phyloP scores from a whole-genome alignment of 2,888 invertebrate genomes.

The Gandaritis pyraliata region DNA sequence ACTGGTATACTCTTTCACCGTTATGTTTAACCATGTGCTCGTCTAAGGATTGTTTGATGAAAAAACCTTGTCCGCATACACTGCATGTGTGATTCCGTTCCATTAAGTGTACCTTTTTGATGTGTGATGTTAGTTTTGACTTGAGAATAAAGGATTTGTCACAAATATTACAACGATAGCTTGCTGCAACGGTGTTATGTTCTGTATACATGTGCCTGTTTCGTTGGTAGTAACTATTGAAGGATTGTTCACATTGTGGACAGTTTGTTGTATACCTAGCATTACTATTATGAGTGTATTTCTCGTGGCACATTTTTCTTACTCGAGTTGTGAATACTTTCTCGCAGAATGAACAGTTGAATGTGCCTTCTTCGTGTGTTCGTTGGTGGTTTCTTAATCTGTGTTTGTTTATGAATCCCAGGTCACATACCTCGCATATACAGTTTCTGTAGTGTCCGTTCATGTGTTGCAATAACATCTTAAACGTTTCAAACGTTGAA shows the following conservation, averaged over 20 bases:
- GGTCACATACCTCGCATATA: conserved; percentile 70
- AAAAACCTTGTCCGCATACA: conserved; percentile 72
- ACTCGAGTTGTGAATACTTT: conserved; percentile 69
- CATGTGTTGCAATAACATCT: conserved; percentile 75
- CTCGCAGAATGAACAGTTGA: conserved; percentile 69
- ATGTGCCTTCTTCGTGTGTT: conserved; percentile 66
- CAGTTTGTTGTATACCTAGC: conserved; percentile 72
- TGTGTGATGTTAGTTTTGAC: conserved; percentile 71
- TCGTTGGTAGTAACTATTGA: conserved; percentile 71
- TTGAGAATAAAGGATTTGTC: conserved; percentile 73
- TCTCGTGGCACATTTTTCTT: conserved; percentile 68
- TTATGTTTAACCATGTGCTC: conserved; percentile 77
- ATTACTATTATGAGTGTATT: conserved; percentile 67
- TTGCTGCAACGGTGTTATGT: conserved; percentile 66
- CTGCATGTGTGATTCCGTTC: conserved; percentile 73
- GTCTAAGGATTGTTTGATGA: conserved; percentile 70
- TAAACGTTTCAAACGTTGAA: conserved; percentile 71
- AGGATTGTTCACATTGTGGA: conserved; percentile 68
- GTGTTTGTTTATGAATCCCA: conserved; percentile 72
- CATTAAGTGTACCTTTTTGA: conserved; percentile 75
- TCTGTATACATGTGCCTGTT: conserved; percentile 71
- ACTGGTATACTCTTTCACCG: conserved; percentile 70
- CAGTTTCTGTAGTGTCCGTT: conserved; percentile 75
- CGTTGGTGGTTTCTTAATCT: conserved; percentile 67
- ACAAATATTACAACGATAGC: conserved; percentile 74